Base-by-base conservation (phyloP, 1,140 invertebrate genomes). In the Sycophila sp. region DNA sequence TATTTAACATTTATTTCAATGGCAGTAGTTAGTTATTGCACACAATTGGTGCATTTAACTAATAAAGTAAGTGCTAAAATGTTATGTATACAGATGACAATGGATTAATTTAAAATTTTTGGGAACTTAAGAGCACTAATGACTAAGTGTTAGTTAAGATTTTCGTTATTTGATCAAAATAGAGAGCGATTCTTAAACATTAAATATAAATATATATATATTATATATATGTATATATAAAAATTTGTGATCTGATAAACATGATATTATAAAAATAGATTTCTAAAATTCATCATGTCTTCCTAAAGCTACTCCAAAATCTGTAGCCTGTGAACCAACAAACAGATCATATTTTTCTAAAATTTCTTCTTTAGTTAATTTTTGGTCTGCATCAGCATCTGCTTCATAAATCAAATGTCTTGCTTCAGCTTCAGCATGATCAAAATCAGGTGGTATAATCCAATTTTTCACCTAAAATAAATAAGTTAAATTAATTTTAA, bases 321-420 rank as follows among this genome's bases (percentile, higher is more conserved):
- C 98, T 0, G 98, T 99, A 0, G 97, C 98, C 83, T 99, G 97
- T 15, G 97, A 99, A 32, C 98, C 97, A 0, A 99, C 98, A 85
- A 99, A 99, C 1, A 98, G 87, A 84, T 99, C 98, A 83, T 99
- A 99, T 81, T 99, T 98, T 38, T 93, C 91, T 0, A 99, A 82
- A 59, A 99, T 94, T 87, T 99, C 98, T 6, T 93, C 90, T 83
- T 96, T 96, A 4, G 93, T 95, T 6, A 99, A 87, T 80, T 94
- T 92, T 72, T 95, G 92, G 87, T 99, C 97, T 3, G 92, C 91
- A 86, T 99, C 92, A 0, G 87, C 83, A 86, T 99, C 98, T 2
- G 97, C 94, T 82, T 98, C 95, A 81, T 94, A 94, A 71, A 99
- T 92, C n/a, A 99, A 88, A 88, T 99, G 98, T 64, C 93, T 90